phyloP scores from a whole-genome alignment of 2,113 vertebrate species.

The Zootoca vivipara region DNA sequence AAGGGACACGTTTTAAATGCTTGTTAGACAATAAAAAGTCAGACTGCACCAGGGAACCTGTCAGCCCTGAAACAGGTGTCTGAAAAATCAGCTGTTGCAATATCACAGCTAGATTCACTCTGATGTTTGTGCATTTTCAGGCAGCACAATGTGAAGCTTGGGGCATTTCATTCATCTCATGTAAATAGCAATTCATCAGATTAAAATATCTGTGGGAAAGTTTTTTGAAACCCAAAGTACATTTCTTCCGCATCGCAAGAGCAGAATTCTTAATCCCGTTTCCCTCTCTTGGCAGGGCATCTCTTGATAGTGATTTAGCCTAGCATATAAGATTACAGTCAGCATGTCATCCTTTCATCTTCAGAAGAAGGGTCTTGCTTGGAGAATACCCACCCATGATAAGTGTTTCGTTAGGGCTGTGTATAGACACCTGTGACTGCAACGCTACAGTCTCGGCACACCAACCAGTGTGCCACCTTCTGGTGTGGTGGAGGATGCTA shows the following conservation, averaged over 20 bases:
- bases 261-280: conserved; percentile 2
- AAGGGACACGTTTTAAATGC: neutral
- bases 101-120: neutral
- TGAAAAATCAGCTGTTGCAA: conserved; percentile 13
- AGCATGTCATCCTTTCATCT: neutral
- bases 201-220: conserved; percentile 13
- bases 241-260: neutral
- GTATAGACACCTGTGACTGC: neutral
- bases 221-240: neutral
- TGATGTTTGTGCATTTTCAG: conserved; percentile 20
- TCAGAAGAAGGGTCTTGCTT: neutral
- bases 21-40: conserved; percentile 5
- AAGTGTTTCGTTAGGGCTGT: neutral
- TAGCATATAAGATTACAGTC: neutral
- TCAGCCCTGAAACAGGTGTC: conserved; percentile 12
- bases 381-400: neutral
- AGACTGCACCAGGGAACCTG: neutral
- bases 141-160: neutral
- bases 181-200: conserved; percentile 24
- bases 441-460: neutral
- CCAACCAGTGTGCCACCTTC: neutral
- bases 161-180: conserved; percentile 16
- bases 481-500: neutral
- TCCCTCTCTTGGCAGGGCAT: neutral
- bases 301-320: neutral